phyloP scores from a whole-genome alignment of 2,113 vertebrate genomes.

The Cathartes aura region DNA sequence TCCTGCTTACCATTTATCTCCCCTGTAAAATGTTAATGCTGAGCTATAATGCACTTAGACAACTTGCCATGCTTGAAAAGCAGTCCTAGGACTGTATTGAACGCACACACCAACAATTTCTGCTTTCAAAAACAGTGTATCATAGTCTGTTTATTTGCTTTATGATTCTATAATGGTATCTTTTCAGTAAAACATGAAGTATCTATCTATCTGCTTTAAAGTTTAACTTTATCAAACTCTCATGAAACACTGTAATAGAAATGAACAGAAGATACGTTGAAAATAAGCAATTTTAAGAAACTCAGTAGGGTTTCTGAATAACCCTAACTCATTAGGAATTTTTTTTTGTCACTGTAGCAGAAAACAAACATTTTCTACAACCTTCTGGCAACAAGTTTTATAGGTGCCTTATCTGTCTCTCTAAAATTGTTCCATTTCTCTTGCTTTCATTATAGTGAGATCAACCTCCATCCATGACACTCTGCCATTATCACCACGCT shows the following conservation, averaged over 20 bases:
- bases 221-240: not conserved
- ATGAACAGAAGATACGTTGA: not conserved
- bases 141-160: not conserved
- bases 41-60: not conserved
- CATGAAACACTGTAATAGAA: not conserved
- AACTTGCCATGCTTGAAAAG: not conserved
- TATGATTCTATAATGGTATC: not conserved
- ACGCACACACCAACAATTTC: not conserved
- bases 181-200: not conserved
- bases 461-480: not conserved
- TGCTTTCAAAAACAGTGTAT: not conserved
- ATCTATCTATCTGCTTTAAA: not conserved
- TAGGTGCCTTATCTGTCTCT: not conserved
- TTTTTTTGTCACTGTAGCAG: not conserved
- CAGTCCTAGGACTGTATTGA: not conserved
- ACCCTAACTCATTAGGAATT: not conserved
- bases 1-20: not conserved
- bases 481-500: accelerated
- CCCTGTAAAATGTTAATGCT: not conserved
- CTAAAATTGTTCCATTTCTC: not conserved
- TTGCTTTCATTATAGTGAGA: not conserved
- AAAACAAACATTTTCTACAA: not conserved
- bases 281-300: not conserved
- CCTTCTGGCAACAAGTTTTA: not conserved
- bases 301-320: not conserved